A percentile compares a stretch with the other conserved stretches of the same genome.
phyloP scores from a whole-genome alignment of 2,113 vertebrate genomes.

The Setophaga kirtlandii region DNA sequence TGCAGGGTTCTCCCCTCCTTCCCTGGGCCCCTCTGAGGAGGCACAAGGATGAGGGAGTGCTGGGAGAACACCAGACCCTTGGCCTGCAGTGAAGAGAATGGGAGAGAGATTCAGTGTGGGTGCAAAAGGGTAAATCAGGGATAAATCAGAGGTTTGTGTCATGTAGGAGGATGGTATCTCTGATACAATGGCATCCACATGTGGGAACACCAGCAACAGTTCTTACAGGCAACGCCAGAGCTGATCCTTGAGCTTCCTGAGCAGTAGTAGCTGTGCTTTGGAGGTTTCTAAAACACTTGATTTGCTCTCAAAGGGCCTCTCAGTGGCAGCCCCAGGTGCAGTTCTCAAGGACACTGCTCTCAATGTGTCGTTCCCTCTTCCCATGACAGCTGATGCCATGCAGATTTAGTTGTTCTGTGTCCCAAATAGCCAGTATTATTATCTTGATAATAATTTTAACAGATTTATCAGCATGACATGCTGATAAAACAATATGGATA shows the following conservation, averaged over 20 bases:
- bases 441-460: background rate
- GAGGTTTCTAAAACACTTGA: background rate
- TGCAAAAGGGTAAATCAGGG: background rate
- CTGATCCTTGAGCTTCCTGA: background rate
- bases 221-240: background rate
- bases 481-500: background rate
- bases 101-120: background rate
- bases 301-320: background rate
- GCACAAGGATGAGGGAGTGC: background rate
- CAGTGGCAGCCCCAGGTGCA: background rate
- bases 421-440: background rate
- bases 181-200: background rate
- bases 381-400: background rate
- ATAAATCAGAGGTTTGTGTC: background rate
- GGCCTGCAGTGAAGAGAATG: background rate
- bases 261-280: background rate
- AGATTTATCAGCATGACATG: background rate
- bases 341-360: background rate
- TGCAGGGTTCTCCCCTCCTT: background rate
- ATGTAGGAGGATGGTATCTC: background rate
- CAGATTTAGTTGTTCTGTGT: background rate
- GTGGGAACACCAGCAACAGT: background rate
- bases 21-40: background rate
- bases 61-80: background rate
- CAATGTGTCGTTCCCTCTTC: background rate